Evolutionary conservation across 1,140 invertebrate species (phyloP).

Genomic region (Asbolus verrucosus): DNA sequence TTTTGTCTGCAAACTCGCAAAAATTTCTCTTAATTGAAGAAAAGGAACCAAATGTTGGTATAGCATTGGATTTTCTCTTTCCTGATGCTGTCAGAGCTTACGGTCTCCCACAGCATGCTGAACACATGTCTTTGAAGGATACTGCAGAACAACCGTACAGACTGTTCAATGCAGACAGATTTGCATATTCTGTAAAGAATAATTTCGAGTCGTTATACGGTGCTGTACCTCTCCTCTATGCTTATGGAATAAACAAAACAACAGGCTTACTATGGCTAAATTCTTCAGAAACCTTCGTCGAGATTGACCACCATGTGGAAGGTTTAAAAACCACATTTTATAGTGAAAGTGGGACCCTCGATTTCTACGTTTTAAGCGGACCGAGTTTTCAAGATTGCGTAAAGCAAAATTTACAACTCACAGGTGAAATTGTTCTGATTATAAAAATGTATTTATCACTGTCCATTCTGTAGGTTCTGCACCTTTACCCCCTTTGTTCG

Average conservation of each 20-base stretch:
- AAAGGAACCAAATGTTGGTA: conserved; percentile 49
- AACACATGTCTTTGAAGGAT: conserved; percentile 85
- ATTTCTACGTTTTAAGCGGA: conserved; percentile 93
- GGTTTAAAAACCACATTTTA: conserved; percentile 79
- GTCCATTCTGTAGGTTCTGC: conserved; percentile 73
- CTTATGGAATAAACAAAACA: conserved; percentile 93
- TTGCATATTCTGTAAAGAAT: conserved; percentile 95
- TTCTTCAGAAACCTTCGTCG: conserved; percentile 97
- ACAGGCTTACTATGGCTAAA: conserved; percentile 96
- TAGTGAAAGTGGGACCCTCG: conserved; percentile 94
- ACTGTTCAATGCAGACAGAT: conserved; percentile 96
- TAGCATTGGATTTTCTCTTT: conserved; percentile 84
- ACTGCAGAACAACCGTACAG: conserved; percentile 90
- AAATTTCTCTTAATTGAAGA: conserved; percentile 37
- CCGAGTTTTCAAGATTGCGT: conserved; percentile 86
- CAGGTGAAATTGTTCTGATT: conserved; percentile 79
- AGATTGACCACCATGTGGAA: conserved; percentile 80
- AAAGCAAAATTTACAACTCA: conserved; percentile 86
- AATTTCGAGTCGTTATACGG: conserved; percentile 96
- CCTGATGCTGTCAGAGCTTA: conserved; percentile 89
- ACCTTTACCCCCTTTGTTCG: conserved; percentile 60
- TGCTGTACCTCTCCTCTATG: conserved; percentile 90
- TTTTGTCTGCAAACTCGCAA: conserved; percentile 34
- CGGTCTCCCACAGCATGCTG: conserved; percentile 97
- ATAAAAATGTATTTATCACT: not conserved